These are phyloP conservation scores for Eristalis tenax DNA, from an alignment of 2,888 invertebrate species.

Conservation along the genomic window DNA sequence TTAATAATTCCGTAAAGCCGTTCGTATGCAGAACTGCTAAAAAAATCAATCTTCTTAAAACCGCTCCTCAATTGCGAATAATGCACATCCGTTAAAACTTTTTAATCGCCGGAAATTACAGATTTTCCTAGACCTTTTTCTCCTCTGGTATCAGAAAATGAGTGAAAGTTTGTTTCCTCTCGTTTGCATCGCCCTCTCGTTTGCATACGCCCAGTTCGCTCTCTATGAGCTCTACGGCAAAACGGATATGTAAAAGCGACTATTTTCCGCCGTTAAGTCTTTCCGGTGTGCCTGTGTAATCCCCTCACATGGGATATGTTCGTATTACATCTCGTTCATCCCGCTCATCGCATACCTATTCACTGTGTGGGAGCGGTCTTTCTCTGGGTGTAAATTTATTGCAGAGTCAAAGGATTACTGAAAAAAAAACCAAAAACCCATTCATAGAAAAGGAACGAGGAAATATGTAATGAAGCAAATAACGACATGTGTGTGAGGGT, in stretches of 20 bases:
- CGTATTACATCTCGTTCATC: background rate
- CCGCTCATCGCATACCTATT: background rate
- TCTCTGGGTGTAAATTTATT: background rate
- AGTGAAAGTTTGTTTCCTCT: background rate
- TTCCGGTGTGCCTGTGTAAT: background rate
- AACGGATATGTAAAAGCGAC: background rate
- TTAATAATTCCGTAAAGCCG: background rate
- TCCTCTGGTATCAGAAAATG: background rate
- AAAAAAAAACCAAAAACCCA: background rate
- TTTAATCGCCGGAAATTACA: constrained; percentile 23
- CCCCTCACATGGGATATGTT: background rate
- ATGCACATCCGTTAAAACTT: constrained; percentile 19
- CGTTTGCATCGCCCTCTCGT: background rate
- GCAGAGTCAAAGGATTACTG: background rate
- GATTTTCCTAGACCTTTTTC: constrained; percentile 8
- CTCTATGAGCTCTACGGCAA: background rate
- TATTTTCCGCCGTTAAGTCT: background rate
- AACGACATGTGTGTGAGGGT: background rate
- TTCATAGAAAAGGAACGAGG: background rate
- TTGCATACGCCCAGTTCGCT: no score
- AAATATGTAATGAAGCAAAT: background rate
- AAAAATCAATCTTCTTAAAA: background rate
- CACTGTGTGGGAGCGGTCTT: background rate
- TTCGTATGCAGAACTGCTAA: background rate
- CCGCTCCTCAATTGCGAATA: background rate